phyloP scores from a whole-genome alignment of 2,888 invertebrate species.

The Scotopteryx bipunctaria region DNA sequence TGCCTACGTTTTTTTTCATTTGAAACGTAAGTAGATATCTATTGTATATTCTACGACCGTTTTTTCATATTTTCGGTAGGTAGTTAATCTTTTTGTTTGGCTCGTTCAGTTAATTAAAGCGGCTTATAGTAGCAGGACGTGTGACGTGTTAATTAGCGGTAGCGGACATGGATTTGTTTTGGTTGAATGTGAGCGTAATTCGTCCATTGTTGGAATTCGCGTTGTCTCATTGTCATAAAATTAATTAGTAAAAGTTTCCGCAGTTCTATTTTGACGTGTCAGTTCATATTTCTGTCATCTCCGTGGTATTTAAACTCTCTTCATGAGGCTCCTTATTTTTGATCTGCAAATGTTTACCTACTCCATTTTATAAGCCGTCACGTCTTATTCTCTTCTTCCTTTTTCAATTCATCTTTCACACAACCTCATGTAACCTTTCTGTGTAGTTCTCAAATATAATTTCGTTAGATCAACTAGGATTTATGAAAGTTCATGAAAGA shows the following conservation, averaged over 20 bases:
- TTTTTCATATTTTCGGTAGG: constrained; percentile 48
- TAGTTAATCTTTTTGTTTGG: constrained; percentile 59
- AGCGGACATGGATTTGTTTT: constrained; percentile 65
- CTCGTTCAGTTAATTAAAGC: constrained; percentile 74
- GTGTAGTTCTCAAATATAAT: too few species aligned
- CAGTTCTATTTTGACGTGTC: neutral
- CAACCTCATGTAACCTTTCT: too few species aligned
- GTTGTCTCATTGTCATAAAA: constrained; percentile 14
- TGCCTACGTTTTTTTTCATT: too few species aligned
- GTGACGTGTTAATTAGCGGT: constrained; percentile 67
- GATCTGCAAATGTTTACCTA: too few species aligned
- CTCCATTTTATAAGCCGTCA: too few species aligned
- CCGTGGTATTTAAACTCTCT: too few species aligned
- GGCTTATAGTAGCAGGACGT: constrained; percentile 61
- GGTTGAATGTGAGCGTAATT: constrained; percentile 49
- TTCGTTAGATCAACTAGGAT: too few species aligned
- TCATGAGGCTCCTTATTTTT: too few species aligned
- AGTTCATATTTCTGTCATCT: too few species aligned
- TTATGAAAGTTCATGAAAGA: too few species aligned
- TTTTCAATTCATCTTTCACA: too few species aligned
- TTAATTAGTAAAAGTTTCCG: constrained; percentile 7
- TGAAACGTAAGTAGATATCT: constrained; percentile 41
- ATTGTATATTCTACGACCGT: constrained; percentile 43
- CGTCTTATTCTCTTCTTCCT: too few species aligned
- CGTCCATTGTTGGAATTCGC: constrained; percentile 21